These are phyloP conservation scores for Drosophila fuyamai DNA, from an alignment of 1,140 invertebrate species.

Conservation along the genomic window DNA sequence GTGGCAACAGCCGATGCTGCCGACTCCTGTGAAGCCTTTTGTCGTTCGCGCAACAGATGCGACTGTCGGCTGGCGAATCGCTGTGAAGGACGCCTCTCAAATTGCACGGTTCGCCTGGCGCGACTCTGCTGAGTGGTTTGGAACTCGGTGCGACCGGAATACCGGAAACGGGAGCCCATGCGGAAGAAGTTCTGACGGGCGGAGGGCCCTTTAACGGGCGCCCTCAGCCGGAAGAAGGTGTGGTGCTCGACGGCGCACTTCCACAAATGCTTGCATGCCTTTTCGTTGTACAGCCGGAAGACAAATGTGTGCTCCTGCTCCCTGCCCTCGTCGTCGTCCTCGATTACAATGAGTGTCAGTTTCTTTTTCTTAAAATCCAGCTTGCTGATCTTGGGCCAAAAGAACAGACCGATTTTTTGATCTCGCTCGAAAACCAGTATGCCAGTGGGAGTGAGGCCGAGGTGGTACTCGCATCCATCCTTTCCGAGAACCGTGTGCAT, in stretches of 20 bases:
- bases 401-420: conserved; percentile 99
- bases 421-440: conserved; percentile 98
- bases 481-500: conserved; percentile 97
- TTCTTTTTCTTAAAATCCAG: conserved; percentile 98
- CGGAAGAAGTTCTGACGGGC: conserved; percentile 97
- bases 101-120: conserved; percentile 95
- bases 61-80: conserved; percentile 96
- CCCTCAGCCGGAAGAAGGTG: conserved; percentile 97
- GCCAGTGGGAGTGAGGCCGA: conserved; percentile 98
- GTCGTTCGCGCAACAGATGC: conserved; percentile 91
- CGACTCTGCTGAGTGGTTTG: conserved; percentile 96
- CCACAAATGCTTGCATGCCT: conserved; percentile 99
- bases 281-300: conserved; percentile 96
- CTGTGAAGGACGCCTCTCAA: conserved; percentile 98
- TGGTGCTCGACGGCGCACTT: conserved; percentile 99
- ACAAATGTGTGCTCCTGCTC: conserved; percentile 98
- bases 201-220: conserved; percentile 94
- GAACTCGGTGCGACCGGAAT: conserved; percentile 97
- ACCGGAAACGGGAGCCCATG: conserved; percentile 98
- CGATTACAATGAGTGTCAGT: conserved; percentile 96
- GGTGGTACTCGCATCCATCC: conserved; percentile 97
- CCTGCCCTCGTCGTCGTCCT: conserved; percentile 97
- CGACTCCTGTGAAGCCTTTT: conserved; percentile 86
- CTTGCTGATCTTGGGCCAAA: conserved; percentile 98
- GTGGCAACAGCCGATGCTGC: conserved; percentile 81